Base-by-base conservation (phyloP, 1,140 invertebrate genomes). In the Saxidomus purpurata region DNA sequence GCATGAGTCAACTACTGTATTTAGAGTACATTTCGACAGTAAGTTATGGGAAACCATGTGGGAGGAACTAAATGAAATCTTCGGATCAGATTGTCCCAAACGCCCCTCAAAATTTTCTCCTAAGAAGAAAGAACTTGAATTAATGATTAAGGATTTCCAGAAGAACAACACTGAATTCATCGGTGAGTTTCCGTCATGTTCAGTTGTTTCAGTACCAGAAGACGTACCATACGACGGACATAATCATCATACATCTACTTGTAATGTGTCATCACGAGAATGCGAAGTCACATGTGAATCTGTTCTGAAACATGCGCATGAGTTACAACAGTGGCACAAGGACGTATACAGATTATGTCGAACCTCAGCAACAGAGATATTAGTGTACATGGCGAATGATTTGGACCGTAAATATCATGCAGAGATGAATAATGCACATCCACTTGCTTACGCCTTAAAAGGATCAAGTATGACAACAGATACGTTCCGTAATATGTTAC, bases 301-400 rank as follows among this genome's bases (percentile, higher is more conserved):
- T 11, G 19, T 43, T 34, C 31, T 77, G 25, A 38, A 6, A 22
- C 19, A 19, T 8, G 11, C 31, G 17, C 74, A 31, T 11, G 40
- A 28, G 49, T n/a, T 77, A 40, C 15, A 47, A 77, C 47, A 49
- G 22, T 77, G 43, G 74, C 49, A 49, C n/a, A 43, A 77, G 9
- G n/a, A 43, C 47, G 43, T 49, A 49, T 40, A 77, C 43, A 17
- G 49, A 19, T 28, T 77, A 49, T 77, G 74, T 52, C 74, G 74
- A 17, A 77, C 74, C 19, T 47, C 17, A n/a, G 38, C 38, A 22
- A 49, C 74, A n/a, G 40, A 77, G 40, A 77, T 77, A 15, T 28
- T 77, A 22, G 34, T 77, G 43, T 77, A n/a, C 28, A 77, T 77
- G 74, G 43, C n/a, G 22, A 77, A 77, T 77, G 74, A 77, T 77